A percentile compares a stretch with the other conserved stretches of the same genome.
These are phyloP conservation scores for Cheilosia scutellata DNA, from an alignment of 2,888 invertebrate genomes.

Conservation along the genomic window DNA sequence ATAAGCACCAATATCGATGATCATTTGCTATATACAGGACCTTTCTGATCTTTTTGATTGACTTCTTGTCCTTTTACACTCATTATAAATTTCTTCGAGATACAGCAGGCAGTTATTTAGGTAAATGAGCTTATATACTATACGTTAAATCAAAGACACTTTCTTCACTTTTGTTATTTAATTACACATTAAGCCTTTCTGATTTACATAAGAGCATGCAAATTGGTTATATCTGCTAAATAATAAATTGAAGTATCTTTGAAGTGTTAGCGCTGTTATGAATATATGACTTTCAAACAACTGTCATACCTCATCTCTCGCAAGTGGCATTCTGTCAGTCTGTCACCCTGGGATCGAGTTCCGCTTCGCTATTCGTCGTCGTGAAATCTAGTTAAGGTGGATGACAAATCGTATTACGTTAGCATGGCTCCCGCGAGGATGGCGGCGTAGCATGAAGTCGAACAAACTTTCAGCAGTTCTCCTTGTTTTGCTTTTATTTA, in stretches of 20 bases:
- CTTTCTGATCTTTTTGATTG: too few species aligned
- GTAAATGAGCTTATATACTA: too few species aligned
- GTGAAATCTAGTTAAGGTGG: not conserved
- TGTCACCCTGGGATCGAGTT: slow-evolving; percentile 9
- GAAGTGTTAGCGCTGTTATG: not conserved
- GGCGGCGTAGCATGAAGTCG: not conserved
- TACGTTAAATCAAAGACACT: not conserved
- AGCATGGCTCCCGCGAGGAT: not conserved
- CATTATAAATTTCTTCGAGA: too few species aligned
- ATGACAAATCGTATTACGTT: not conserved
- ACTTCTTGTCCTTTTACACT: too few species aligned
- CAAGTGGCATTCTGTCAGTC: not conserved
- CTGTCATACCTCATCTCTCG: not conserved
- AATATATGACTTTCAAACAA: not conserved
- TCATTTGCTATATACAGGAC: too few species aligned
- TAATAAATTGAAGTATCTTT: not conserved
- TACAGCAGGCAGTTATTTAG: too few species aligned
- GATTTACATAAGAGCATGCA: not conserved
- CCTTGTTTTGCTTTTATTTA: not conserved
- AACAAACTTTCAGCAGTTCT: not conserved
- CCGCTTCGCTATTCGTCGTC: not conserved
- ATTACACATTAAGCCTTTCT: not conserved
- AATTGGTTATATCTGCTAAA: not conserved
- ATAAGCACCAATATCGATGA: too few species aligned
- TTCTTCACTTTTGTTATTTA: not conserved